A percentile compares a stretch with the other conserved stretches of the same genome.
Evolutionary conservation across 2,113 vertebrate species (phyloP).

Genomic region (Platycercus adscitus): DNA sequence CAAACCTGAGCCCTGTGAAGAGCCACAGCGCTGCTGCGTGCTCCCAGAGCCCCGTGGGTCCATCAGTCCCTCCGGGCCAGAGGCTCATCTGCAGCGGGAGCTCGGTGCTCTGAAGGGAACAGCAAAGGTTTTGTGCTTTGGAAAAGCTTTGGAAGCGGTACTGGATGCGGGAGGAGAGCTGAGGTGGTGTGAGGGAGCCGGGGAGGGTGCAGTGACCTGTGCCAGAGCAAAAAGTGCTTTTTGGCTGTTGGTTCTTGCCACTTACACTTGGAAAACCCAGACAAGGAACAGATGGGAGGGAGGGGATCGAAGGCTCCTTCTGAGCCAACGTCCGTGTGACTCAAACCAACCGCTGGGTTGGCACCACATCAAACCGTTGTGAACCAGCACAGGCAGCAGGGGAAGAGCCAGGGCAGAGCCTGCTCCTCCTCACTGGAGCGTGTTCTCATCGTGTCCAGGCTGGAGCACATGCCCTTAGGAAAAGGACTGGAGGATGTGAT

Average conservation of each 20-base stretch:
- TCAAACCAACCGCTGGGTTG: background rate
- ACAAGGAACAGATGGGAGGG: background rate
- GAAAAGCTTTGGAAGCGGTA: rapidly evolving
- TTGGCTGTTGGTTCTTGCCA: rapidly evolving
- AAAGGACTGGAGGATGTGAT: background rate
- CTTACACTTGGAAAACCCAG: background rate
- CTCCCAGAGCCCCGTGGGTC: background rate
- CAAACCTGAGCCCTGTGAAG: background rate
- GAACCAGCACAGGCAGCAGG: background rate
- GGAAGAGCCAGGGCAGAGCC: background rate
- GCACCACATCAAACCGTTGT: background rate
- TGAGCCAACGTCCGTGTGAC: background rate
- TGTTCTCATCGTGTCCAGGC: rapidly evolving
- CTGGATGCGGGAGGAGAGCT: background rate
- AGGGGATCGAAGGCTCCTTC: background rate
- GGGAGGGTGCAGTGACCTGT: background rate
- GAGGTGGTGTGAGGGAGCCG: background rate
- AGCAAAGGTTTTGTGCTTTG: background rate
- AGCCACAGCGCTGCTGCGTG: background rate
- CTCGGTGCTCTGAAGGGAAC: background rate
- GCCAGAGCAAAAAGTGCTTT: background rate
- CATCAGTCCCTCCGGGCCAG: rapidly evolving
- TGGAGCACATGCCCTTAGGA: background rate
- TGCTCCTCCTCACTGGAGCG: too few species aligned
- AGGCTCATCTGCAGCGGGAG: rapidly evolving